Evolutionary conservation across 1,140 invertebrate species (phyloP), one percentile per base, ranked within the genome.

Genomic region (Temnothorax curvispinosus): DNA sequence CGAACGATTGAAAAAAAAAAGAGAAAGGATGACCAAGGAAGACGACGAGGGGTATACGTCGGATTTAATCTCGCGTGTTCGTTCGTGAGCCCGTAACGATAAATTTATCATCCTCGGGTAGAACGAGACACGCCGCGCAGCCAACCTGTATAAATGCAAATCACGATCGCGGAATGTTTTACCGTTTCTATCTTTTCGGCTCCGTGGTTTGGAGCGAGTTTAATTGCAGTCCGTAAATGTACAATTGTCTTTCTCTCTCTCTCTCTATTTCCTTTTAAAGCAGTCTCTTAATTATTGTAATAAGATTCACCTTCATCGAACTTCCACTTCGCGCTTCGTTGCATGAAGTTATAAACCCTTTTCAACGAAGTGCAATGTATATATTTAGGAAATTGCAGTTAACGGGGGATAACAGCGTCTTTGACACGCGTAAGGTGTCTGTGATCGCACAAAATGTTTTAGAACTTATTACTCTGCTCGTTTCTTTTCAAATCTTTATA

Each of bases 71-170:
- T 75, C 69, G 69, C 69, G 41, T 50, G 80, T 44, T 84, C 69
- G 69, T 84, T 75, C 54, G 80, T 60, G 80, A 62, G 80, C 54
- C 44, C 27, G 54, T 84, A 75, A 84, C 80, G 69, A 84, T 84
- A 84, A 84, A 84, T 84, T 84, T 84, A 84, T 84, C 80, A 84
- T 84, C 54, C 80, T 60, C 56, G 54, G n/a, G 27, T 78, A 21
- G 32, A 75, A 27, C 69, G 80, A 60, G 80, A 82, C 80, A 82
- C 21, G 13, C 11, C 67, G 80, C 50, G 50, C 78, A 44, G 54
- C 54, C 80, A 75, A 75, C 69, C 69, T 84, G 69, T 84, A 84
- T 84, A 84, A 84, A 84, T 84, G 80, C 80, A 84, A 84, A 84
- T 84, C 80, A 84, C 80, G 69, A 84, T 56, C 80, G 69, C 69